Percentiles rank a stretch among this genome's conserved stretches.
Evolutionary conservation across 2,113 vertebrate genomes (phyloP).

Genomic region (Nymphicus hollandicus): DNA sequence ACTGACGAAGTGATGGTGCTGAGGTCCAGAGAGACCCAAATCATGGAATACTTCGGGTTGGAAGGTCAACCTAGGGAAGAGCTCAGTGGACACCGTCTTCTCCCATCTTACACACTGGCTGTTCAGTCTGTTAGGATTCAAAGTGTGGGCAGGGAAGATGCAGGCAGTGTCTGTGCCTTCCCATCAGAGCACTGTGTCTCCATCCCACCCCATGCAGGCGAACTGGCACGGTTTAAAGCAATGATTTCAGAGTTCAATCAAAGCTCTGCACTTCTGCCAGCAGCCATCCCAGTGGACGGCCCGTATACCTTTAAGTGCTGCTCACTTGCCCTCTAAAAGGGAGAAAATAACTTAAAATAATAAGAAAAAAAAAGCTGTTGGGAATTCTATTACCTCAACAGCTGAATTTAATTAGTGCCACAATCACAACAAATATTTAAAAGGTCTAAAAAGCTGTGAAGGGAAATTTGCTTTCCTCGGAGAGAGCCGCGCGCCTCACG

Average conservation of each 20-base stretch:
- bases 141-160: background rate
- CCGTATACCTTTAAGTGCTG: slow-evolving; percentile 27
- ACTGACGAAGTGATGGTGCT: background rate
- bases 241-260: background rate
- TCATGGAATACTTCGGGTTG: background rate
- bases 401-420: slow-evolving; percentile 61
- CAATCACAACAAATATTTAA: slow-evolving; percentile 67
- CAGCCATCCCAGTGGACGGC: background rate
- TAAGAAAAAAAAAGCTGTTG: background rate
- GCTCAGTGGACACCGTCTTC: background rate
- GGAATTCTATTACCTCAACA: slow-evolving; percentile 64
- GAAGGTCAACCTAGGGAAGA: background rate
- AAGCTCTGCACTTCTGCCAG: background rate
- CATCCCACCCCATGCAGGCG: rapidly evolving
- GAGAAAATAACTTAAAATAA: background rate
- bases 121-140: no score
- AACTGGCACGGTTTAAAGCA: background rate
- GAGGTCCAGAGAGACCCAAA: background rate
- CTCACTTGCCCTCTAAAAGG: slow-evolving; percentile 24
- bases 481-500: background rate
- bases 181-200: background rate
- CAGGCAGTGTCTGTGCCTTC: background rate
- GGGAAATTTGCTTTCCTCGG: slow-evolving; percentile 60
- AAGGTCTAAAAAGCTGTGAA: slow-evolving; percentile 50
- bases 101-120: no score